Base-by-base conservation (phyloP, 2,888 invertebrate genomes). In the Drosophila nr. medialis region DNA sequence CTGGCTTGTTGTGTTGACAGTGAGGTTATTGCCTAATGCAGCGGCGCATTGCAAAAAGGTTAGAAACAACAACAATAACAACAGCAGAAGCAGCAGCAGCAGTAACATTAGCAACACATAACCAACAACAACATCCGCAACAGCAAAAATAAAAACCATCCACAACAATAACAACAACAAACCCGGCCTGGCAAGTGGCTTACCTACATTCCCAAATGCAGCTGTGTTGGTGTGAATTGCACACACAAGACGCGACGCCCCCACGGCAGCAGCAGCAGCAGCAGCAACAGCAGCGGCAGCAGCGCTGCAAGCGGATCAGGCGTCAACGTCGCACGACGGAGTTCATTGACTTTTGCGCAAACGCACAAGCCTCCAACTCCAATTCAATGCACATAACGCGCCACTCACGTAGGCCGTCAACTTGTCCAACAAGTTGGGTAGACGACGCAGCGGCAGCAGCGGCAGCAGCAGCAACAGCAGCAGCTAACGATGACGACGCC, bases 391-490 rank as follows among this genome's bases (percentile, higher is more conserved):
- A 87, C 80, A 82, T 74, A 79, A 77, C 81, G 80, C 79, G 80
- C 69, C 86, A 86, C 87, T 84, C 83, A 83, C 81, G 91, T 91
- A 83, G 86, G 82, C 86, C 86, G 84, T 88, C 86, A 84, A 88
- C 88, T 87, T 87, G 86, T 82, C 88, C 83, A 88, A 88, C 86
- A 72, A 87, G 86, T 88, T 88, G 86, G 86, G 90, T 87, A 91
- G 90, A 91, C 90, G 87, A 81, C 84, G 65, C 75, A 59, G 68
- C 72, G 50, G 56, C 74, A 64, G 56, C 82, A 59, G 38, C 72
- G 32, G 53, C 71, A 49, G 34, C 78, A 67, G 29, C 69, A 36
- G 18, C 65, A 50, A 24, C 65, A 34, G 4, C 66, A 29, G 15
- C 54, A 50, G 69, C 66, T 76, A 72, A 75, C 72, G 66, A 74